Percentiles rank a stretch among this genome's conserved stretches.
Conservation (phyloP, 1,140 invertebrate genomes). For the Neodiprion virginianus region DNA sequence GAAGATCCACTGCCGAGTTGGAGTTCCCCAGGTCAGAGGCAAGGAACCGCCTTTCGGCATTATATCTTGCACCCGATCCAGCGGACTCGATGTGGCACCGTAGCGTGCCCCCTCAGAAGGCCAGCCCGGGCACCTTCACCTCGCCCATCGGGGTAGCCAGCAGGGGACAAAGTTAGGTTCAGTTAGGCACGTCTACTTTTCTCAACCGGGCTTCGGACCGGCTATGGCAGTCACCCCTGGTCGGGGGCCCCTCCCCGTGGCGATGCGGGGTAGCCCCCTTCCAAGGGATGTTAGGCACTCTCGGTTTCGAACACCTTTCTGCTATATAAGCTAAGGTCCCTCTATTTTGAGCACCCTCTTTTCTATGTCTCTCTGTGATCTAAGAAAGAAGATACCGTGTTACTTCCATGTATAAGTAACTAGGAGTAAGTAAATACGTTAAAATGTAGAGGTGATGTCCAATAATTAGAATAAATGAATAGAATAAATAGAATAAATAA, state of each 20-base stretch:
- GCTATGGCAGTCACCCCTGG: neutral
- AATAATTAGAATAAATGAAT: too few relatives aligned
- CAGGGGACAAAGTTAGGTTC: neutral
- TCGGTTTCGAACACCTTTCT: neutral
- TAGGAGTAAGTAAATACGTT: neutral
- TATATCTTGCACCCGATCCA: neutral
- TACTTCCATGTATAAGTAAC: neutral
- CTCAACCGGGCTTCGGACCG: slow-evolving; percentile 1
- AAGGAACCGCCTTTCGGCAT: neutral
- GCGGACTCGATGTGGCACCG: neutral
- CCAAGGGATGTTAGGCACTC: neutral
- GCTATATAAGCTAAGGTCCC: neutral
- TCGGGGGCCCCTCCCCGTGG: neutral
- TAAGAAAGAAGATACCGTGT: neutral
- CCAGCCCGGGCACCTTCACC: too few relatives aligned
- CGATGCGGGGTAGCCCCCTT: neutral
- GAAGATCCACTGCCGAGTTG: neutral
- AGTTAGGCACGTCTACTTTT: neutral
- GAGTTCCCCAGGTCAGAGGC: neutral
- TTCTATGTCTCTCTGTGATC: neutral
- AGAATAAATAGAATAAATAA: too few relatives aligned
- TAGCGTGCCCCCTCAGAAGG: too few relatives aligned
- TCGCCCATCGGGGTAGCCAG: neutral
- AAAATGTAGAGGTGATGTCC: too few relatives aligned
- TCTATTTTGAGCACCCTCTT: neutral